Conservation (phyloP, 2,113 vertebrate species). For the Oryzias curvinotus region DNA sequence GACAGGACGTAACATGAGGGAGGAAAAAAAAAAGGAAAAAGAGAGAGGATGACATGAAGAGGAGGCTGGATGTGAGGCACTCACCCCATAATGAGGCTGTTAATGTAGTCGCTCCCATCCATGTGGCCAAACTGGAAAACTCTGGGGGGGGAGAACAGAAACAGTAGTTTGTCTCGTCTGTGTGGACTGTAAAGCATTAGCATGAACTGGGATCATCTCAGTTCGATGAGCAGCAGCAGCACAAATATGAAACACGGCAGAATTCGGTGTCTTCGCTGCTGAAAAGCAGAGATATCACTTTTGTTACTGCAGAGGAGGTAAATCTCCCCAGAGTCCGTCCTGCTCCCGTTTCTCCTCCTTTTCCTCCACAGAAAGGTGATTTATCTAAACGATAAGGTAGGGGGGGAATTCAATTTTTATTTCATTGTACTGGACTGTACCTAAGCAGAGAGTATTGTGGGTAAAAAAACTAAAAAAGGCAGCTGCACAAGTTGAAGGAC, state of each 20-base stretch:
- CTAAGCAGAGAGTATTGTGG: conserved; percentile 49
- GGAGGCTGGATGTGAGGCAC: conserved; percentile 57
- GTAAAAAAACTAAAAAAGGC: conserved; percentile 3
- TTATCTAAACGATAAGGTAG: conserved; percentile 63
- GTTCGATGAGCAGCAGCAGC: conserved; percentile 3
- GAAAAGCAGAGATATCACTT: conserved; percentile 24
- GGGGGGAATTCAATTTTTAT: conserved; percentile 72
- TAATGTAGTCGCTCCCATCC: conserved; percentile 97
- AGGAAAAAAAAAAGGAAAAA: neutral
- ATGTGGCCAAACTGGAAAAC: conserved; percentile 98
- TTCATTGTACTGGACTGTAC: conserved; percentile 62
- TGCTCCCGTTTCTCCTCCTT: conserved; percentile 32
- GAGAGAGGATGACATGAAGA: conserved; percentile 15
- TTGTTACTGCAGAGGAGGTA: neutral
- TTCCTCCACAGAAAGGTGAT: conserved; percentile 50
- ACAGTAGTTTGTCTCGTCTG: conserved; percentile 9
- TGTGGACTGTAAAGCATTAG: conserved; percentile 9
- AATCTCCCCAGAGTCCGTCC: conserved; percentile 25
- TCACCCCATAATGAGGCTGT: conserved; percentile 98
- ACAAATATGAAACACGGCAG: conserved; percentile 18
- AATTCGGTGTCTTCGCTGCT: conserved; percentile 1
- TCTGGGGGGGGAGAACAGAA: conserved; percentile 57
- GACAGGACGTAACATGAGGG: conserved; percentile 43
- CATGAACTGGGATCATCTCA: conserved; percentile 19
- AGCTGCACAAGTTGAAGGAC: conserved; percentile 50